Evolutionary conservation across 2,888 invertebrate genomes (phyloP).

Genomic region (Lamellibrachia satsuma): DNA sequence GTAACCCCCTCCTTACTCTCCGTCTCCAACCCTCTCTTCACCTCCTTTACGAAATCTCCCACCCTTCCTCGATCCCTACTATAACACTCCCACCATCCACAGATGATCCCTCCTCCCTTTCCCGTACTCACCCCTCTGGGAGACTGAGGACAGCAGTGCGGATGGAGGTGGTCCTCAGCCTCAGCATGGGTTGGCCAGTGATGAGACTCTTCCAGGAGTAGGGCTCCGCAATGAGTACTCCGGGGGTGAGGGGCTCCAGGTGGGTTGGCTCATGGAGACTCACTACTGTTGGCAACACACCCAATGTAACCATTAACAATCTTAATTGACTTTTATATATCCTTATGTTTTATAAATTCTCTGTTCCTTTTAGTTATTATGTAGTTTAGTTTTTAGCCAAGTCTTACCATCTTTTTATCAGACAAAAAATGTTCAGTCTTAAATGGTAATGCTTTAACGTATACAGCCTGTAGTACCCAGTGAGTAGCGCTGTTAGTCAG

Average conservation of each 20-base stretch:
- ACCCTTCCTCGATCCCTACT: no score
- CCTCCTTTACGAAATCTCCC: no score
- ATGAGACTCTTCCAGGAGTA: slow-evolving; percentile 66
- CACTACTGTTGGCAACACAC: neutral
- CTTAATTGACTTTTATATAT: neutral
- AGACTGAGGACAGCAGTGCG: slow-evolving; percentile 59
- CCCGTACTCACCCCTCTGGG: slow-evolving; percentile 57
- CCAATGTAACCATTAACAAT: neutral
- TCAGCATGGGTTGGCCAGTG: slow-evolving; percentile 62
- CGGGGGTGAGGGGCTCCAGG: slow-evolving; percentile 45
- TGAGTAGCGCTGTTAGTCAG: no score
- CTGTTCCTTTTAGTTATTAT: no score
- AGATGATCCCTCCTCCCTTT: no score
- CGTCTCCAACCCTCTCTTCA: neutral
- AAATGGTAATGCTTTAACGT: no score
- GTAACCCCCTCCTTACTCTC: neutral
- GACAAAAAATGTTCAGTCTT: no score
- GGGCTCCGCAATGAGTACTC: slow-evolving; percentile 62
- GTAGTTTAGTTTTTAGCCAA: no score
- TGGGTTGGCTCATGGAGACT: slow-evolving; percentile 20
- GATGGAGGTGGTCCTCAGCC: slow-evolving; percentile 48
- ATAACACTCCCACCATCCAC: neutral
- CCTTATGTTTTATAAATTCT: no score
- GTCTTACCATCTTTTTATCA: no score
- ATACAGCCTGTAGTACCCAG: no score